Percentiles rank a stretch among this genome's conserved stretches.
phyloP scores from a whole-genome alignment of 2,113 vertebrate genomes.

The Anolis sagrei region DNA sequence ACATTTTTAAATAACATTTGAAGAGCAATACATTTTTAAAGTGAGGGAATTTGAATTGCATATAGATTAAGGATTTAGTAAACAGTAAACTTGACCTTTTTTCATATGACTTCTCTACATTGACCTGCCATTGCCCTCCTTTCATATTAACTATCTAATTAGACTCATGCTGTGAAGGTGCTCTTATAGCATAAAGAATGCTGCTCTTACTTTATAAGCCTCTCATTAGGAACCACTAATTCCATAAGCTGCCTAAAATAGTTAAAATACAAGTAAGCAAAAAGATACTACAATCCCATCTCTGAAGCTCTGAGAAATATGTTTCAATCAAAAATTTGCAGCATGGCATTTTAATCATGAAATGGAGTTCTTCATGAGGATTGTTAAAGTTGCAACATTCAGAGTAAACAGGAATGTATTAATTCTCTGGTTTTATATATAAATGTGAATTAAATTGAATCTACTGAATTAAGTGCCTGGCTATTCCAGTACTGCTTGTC shows the following conservation, averaged over 20 bases:
- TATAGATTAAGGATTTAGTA: conserved; percentile 20
- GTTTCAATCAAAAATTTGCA: neutral
- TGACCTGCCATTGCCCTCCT: conserved; percentile 6
- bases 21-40: conserved; percentile 16
- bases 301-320: neutral
- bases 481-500: too few relatives aligned
- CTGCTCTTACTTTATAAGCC: conserved; percentile 8
- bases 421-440: neutral
- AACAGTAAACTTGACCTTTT: conserved; percentile 15
- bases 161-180: neutral
- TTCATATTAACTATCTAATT: conserved; percentile 14
- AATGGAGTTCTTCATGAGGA: neutral
- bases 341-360: neutral
- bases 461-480: neutral
- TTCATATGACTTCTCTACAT: neutral
- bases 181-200: neutral
- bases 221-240: neutral
- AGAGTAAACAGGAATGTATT: neutral
- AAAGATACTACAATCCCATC: neutral
- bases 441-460: neutral
- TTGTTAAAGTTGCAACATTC: neutral
- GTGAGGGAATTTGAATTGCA: conserved; percentile 11
- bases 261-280: neutral
- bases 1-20: neutral
- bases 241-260: conserved; percentile 11